These are phyloP conservation scores for Gorsachius goisagi DNA, from an alignment of 2,113 vertebrate genomes.

Conservation along the genomic window DNA sequence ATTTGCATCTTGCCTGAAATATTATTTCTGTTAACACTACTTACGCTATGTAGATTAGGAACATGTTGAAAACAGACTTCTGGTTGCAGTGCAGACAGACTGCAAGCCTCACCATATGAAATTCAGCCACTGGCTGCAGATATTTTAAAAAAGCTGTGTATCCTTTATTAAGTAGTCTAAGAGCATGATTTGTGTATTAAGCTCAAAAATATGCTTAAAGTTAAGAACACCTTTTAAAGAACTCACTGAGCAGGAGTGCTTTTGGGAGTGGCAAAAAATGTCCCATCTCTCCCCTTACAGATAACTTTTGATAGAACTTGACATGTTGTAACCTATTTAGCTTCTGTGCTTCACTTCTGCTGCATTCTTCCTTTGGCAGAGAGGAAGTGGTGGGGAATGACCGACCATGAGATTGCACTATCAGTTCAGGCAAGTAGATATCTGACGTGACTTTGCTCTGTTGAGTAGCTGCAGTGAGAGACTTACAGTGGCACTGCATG, in stretches of 20 bases:
- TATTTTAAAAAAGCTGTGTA: not conserved
- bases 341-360: not conserved
- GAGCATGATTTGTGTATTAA: not conserved
- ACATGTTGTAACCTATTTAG: constrained; percentile 13
- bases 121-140: not conserved
- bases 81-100: not conserved
- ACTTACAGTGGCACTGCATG: constrained; percentile 10
- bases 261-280: not conserved
- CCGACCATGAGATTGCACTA: constrained; percentile 1
- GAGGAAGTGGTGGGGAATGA: not conserved
- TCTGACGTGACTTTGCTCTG: constrained; percentile 33
- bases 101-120: not conserved
- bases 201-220: not conserved
- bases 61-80: not conserved
- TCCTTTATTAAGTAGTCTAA: not conserved
- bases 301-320: constrained; percentile 10
- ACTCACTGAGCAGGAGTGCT: not conserved
- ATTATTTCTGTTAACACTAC: not conserved
- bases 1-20: not conserved
- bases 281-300: not conserved
- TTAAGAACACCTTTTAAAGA: not conserved
- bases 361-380: not conserved
- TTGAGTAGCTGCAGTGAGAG: constrained; percentile 12
- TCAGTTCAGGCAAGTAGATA: not conserved
- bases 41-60: not conserved